A percentile compares a stretch with the other conserved stretches of the same genome.
Evolutionary conservation across 2,113 vertebrate genomes (phyloP).

Genomic region (Passer montanus): DNA sequence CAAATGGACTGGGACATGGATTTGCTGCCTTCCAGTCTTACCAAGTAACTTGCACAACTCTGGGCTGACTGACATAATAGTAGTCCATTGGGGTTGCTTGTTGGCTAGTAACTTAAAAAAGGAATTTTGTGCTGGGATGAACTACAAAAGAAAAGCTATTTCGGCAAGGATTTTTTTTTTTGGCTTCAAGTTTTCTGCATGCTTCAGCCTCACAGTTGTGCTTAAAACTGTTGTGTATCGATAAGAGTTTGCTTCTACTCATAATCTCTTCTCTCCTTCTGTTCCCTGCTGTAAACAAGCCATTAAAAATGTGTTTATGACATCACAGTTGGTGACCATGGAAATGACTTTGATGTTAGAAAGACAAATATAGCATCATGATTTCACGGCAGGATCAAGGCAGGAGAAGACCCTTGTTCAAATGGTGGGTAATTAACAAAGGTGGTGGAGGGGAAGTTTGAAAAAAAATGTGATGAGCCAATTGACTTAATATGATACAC

Average conservation of each 20-base stretch:
- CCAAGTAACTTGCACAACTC: neutral
- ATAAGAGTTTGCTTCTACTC: constrained; percentile 53
- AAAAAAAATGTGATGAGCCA: neutral
- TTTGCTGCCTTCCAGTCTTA: neutral
- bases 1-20: neutral
- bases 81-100: neutral
- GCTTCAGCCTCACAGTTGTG: constrained; percentile 24
- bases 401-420: constrained; percentile 50
- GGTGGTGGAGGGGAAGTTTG: constrained; percentile 21
- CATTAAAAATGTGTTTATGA: constrained; percentile 71
- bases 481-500: neutral
- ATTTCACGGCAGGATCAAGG: constrained; percentile 58
- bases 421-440: constrained; percentile 37
- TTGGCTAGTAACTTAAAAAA: neutral
- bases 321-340: constrained; percentile 69
- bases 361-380: constrained; percentile 58
- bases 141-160: neutral
- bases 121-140: neutral
- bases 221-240: constrained; percentile 42
- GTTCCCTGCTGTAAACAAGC: constrained; percentile 61
- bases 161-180: neutral
- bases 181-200: neutral
- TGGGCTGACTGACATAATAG: neutral
- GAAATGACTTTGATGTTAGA: constrained; percentile 68
- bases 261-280: constrained; percentile 60